phyloP scores from a whole-genome alignment of 2,797 vertebrate genomes.

The Lepus oiostolus region DNA sequence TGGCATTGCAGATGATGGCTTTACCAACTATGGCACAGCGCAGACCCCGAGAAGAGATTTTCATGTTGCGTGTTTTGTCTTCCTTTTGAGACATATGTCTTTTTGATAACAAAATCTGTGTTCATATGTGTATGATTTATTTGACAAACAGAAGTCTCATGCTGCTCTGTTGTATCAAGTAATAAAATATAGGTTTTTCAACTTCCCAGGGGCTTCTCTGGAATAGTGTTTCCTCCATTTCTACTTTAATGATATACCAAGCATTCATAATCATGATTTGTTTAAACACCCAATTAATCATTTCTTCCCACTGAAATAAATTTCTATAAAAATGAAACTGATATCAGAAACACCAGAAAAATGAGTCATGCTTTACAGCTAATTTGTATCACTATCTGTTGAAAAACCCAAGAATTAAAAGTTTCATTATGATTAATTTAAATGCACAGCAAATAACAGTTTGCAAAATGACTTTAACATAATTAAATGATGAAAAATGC shows the following conservation, averaged over 20 bases:
- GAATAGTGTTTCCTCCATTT: conserved; percentile 6
- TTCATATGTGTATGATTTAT: background rate
- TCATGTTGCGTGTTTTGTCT: background rate
- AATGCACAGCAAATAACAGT: conserved; percentile 17
- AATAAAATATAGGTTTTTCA: conserved; percentile 8
- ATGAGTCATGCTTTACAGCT: conserved; percentile 38
- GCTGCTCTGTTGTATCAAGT: background rate
- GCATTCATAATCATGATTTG: conserved; percentile 30
- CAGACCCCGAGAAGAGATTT: too few species aligned
- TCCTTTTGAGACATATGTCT: background rate
- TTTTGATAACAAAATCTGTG: background rate
- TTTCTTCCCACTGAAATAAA: conserved; percentile 50
- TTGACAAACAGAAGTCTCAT: background rate
- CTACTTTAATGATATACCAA: background rate
- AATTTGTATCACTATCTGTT: conserved; percentile 24
- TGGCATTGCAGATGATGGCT: too few species aligned
- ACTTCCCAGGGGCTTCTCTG: background rate
- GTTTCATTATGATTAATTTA: conserved; percentile 75
- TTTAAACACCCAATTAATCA: conserved; percentile 48
- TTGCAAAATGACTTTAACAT: conserved; percentile 65
- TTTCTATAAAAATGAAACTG: conserved; percentile 36
- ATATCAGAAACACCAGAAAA: conserved; percentile 7
- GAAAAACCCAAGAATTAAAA: conserved; percentile 46
- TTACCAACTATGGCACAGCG: too few species aligned
- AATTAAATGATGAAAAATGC: conserved; percentile 65